Evolutionary conservation across 2,113 vertebrate species (phyloP), one percentile per base, ranked within the genome.

Genomic region (Sialia sialis): DNA sequence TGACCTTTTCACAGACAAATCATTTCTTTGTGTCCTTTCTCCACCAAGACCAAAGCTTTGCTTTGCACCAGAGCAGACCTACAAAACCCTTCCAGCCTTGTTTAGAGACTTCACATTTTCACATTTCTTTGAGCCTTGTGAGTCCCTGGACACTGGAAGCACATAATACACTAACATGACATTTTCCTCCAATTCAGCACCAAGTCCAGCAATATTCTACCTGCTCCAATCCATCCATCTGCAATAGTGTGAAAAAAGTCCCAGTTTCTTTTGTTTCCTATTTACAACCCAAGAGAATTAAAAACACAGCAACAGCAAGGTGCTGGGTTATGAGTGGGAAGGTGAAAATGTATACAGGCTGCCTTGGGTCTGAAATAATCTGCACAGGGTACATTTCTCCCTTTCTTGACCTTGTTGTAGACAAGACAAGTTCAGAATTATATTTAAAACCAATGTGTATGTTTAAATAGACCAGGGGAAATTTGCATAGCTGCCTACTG

Each of bases 311-410:
- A 85, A 83, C 82, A 67, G 85, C 84, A 88, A 93, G 78, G 89
- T 90, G 60, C 87, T 74, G 39, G 78, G 59, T 22, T 90, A 70
- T 22, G 87, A 95, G 96, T 94, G 87, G 93, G 96, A 97, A 91
- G 94, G 93, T 88, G 90, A 93, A 95, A 97, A 95, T 91, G 64
- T 62, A 96, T 91, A 95, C 93, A 95, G 95, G 59, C 91, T 94
- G 90, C 85, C 94, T 95, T 0, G 0, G 38, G 64, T 94, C 93
- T 97, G 92, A 95, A 96, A 95, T 94, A 95, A 94, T 81, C 93
- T 56, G 52, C 55, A 83, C 44, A 88, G 87, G 85, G 82, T 88
- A 95, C 92, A 91, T 76, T 76, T 93, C 67, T 89, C 84, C 59
- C 43, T 86, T 96, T 73, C 78, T 90, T 95, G 93, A 96, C 87